phyloP scores from a whole-genome alignment of 2,113 vertebrate species.

The Ptilonorhynchus violaceus region DNA sequence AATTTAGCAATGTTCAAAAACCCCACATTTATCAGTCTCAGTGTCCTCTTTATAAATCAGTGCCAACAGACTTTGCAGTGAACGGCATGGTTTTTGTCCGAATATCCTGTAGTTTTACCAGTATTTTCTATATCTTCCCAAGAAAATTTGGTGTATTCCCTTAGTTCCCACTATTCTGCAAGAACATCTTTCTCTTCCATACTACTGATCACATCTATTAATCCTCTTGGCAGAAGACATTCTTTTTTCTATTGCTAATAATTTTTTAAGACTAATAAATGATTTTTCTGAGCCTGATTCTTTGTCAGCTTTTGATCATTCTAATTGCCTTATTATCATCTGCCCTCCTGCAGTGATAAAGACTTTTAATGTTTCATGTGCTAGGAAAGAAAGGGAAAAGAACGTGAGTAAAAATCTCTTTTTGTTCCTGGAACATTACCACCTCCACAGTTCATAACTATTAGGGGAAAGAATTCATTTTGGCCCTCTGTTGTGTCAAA shows the following conservation, averaged over 20 bases:
- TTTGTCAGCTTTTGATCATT: slow-evolving; percentile 43
- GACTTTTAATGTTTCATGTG: slow-evolving; percentile 19
- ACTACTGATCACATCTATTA: not conserved
- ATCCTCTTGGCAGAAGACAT: not conserved
- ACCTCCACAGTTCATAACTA: slow-evolving; percentile 49
- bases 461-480: slow-evolving; percentile 44
- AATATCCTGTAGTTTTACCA: not conserved
- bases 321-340: slow-evolving; percentile 59
- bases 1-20: not conserved
- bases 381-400: not conserved
- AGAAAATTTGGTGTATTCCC: not conserved
- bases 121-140: not conserved
- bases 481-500: slow-evolving; percentile 23
- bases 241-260: not conserved
- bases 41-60: not conserved
- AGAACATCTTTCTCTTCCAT: not conserved
- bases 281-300: not conserved
- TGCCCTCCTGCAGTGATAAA: slow-evolving; percentile 36
- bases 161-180: not conserved
- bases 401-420: slow-evolving; percentile 18
- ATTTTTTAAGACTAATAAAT: slow-evolving; percentile 8
- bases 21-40: not conserved
- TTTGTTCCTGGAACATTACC: slow-evolving; percentile 49
- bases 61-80: not conserved
- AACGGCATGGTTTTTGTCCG: not conserved